Conservation (phyloP, 2,888 invertebrate genomes). For the Ypsolopha scabrella region DNA sequence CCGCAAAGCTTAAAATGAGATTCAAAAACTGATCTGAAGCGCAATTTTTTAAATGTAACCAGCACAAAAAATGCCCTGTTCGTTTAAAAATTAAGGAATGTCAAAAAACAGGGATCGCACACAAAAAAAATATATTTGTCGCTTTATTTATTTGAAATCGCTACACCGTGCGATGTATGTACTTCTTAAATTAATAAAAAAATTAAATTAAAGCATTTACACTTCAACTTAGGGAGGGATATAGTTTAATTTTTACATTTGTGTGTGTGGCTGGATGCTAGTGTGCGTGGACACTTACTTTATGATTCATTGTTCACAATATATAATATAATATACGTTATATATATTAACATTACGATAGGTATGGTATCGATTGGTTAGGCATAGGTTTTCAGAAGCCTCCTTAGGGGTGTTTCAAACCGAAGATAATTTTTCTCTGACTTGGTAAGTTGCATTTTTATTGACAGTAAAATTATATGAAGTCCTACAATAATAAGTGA, state of each 20-base stretch:
- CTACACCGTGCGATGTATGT: too few relatives aligned
- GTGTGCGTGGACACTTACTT: not conserved
- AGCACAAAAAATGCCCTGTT: constrained; percentile 10
- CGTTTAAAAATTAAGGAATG: too few relatives aligned
- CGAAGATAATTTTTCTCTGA: constrained; percentile 38
- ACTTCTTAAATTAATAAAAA: too few relatives aligned
- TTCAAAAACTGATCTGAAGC: too few relatives aligned
- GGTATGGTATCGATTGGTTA: not conserved
- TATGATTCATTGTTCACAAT: constrained; percentile 16
- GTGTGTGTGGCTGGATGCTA: constrained; percentile 7
- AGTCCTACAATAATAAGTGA: too few relatives aligned
- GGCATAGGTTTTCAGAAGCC: not conserved
- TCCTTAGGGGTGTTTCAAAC: constrained; percentile 25
- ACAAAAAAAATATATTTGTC: too few relatives aligned
- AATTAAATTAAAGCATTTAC: constrained; percentile 48
- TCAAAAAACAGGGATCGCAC: too few relatives aligned
- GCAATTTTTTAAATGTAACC: constrained; percentile 19
- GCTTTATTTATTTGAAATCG: too few relatives aligned
- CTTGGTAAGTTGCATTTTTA: constrained; percentile 38
- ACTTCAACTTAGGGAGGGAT: constrained; percentile 28
- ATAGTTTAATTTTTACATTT: constrained; percentile 21
- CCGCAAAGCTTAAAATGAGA: too few relatives aligned
- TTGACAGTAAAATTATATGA: too few relatives aligned
- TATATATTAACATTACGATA: not conserved
- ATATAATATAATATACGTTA: constrained; percentile 10